phyloP scores from a whole-genome alignment of 2,797 vertebrate species.

The Craterocephalus amniculus region DNA sequence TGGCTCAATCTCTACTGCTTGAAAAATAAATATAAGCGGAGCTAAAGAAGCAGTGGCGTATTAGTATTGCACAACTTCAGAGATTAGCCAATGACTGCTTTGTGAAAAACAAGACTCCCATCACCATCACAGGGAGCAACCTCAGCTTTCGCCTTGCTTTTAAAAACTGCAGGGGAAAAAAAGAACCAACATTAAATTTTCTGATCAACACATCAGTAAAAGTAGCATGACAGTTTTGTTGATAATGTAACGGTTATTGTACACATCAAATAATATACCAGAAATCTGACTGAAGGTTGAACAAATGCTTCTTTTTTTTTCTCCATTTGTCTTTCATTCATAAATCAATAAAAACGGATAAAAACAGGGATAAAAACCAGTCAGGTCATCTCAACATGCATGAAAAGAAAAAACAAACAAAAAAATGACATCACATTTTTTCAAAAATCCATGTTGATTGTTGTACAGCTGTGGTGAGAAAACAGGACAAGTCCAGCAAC shows the following conservation, averaged over 20 bases:
- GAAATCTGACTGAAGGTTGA: slow-evolving; percentile 83
- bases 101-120: slow-evolving; percentile 14
- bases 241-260: slow-evolving; percentile 95
- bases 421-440: slow-evolving; percentile 77
- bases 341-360: slow-evolving; percentile 86
- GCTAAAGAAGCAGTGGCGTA: slow-evolving; percentile 65
- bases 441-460: slow-evolving; percentile 80
- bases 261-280: slow-evolving; percentile 96
- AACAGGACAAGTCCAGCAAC: slow-evolving; percentile 67
- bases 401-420: slow-evolving; percentile 78
- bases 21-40: slow-evolving; percentile 59
- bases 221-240: slow-evolving; percentile 87
- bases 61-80: slow-evolving; percentile 77
- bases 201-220: slow-evolving; percentile 91
- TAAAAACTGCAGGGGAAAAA: slow-evolving; percentile 44
- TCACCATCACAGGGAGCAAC: slow-evolving; percentile 70
- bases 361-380: slow-evolving; percentile 81
- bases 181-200: slow-evolving; percentile 72
- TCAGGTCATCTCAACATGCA: slow-evolving; percentile 93
- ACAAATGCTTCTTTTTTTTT: slow-evolving; percentile 70
- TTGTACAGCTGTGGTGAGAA: slow-evolving; percentile 68
- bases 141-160: slow-evolving; percentile 68
- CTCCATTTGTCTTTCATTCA: slow-evolving; percentile 43
- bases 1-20: slow-evolving; percentile 69
- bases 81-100: slow-evolving; percentile 64